A percentile compares a stretch with the other conserved stretches of the same genome.
Evolutionary conservation across 2,888 invertebrate genomes (phyloP).

Genomic region (Erpobdella octoculata): DNA sequence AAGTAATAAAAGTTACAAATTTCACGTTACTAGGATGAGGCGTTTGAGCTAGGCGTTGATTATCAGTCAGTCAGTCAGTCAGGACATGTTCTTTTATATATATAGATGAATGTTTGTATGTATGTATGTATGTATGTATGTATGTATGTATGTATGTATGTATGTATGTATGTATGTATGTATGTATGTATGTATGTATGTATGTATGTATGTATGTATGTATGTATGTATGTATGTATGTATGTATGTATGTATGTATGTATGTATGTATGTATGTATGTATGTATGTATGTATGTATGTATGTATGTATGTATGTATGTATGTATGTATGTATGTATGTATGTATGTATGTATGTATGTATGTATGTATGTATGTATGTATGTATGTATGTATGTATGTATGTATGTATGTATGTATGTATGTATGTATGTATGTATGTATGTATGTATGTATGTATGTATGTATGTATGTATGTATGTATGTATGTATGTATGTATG

Average conservation of each 20-base stretch:
- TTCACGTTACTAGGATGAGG: no score
- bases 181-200: constrained; percentile 26
- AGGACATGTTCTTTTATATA: no score
- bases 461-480: background rate
- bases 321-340: constrained; percentile 1
- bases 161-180: constrained; percentile 23
- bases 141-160: constrained; percentile 18
- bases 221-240: constrained; percentile 27
- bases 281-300: constrained; percentile 30
- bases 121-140: constrained; percentile 16
- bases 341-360: background rate
- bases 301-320: constrained; percentile 28
- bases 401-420: no score
- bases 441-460: background rate
- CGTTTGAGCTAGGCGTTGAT: no score
- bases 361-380: background rate
- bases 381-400: no score
- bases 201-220: constrained; percentile 23
- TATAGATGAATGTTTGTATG: no score
- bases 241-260: constrained; percentile 30
- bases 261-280: constrained; percentile 29
- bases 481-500: constrained; percentile 1
- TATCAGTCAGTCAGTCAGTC: no score
- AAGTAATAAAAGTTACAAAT: no score
- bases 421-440: no score